phyloP scores from a whole-genome alignment of 1,140 invertebrate genomes.

The Papilio polyxenes region DNA sequence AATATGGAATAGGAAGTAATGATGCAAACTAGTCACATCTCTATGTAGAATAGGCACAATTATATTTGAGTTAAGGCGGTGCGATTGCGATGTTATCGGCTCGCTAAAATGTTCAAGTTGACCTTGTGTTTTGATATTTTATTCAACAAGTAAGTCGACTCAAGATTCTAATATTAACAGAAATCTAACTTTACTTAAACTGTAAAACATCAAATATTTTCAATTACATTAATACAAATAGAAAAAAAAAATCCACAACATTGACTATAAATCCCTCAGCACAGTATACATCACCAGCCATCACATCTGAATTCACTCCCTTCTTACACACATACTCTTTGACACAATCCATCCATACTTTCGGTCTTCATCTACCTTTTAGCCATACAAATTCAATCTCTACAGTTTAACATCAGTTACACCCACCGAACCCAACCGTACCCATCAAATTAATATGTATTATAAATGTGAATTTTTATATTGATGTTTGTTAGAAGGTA shows the following conservation, averaged over 20 bases:
- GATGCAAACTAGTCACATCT: not conserved
- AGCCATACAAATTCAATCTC: too few species aligned
- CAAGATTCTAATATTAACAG: not conserved
- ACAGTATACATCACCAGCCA: too few species aligned
- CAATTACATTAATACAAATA: not conserved
- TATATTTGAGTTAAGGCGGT: conserved; percentile 18
- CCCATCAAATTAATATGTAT: too few species aligned
- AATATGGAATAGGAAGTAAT: not conserved
- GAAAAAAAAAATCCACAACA: not conserved
- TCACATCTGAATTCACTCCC: too few species aligned
- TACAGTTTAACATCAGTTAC: too few species aligned
- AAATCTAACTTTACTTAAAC: not conserved
- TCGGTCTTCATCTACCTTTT: too few species aligned
- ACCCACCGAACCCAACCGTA: too few species aligned
- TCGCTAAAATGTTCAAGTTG: conserved; percentile 23
- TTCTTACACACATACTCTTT: too few species aligned
- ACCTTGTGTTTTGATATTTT: conserved; percentile 27
- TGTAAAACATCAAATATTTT: not conserved
- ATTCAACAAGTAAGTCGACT: not conserved
- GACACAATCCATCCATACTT: too few species aligned
- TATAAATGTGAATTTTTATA: too few species aligned
- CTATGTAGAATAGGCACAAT: not conserved
- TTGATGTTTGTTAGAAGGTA: too few species aligned
- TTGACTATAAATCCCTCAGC: too few species aligned
- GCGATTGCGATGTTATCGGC: conserved; percentile 26